These are phyloP conservation scores for Marmota flaviventris DNA, from an alignment of 2,113 vertebrate genomes.

Conservation along the genomic window DNA sequence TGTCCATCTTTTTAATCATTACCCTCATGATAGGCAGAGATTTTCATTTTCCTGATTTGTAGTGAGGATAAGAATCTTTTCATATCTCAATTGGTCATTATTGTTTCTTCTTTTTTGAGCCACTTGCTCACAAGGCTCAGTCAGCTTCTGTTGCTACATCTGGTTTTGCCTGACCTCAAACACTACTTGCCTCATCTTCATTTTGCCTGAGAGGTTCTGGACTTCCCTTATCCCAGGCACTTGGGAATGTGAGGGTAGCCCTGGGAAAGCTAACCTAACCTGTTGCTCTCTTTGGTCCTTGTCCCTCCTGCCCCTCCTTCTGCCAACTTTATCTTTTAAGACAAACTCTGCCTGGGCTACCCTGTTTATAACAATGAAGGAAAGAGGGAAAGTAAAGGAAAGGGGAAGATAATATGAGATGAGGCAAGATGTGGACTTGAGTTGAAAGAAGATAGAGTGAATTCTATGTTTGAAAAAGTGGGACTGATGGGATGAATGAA, in stretches of 20 bases:
- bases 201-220: neutral
- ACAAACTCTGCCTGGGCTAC: neutral
- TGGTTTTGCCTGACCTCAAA: neutral
- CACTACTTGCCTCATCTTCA: neutral
- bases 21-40: neutral
- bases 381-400: neutral
- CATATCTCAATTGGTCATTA: neutral
- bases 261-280: neutral
- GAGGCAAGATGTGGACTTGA: neutral
- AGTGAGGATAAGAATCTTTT: constrained; percentile 4
- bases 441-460: constrained; percentile 29
- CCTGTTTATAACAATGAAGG: neutral
- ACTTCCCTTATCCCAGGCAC: neutral
- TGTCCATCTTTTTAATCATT: constrained; percentile 2
- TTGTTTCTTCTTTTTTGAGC: neutral
- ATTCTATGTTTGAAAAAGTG: neutral
- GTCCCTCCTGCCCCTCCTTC: neutral
- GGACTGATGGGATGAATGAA: neutral
- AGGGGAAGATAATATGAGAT: neutral
- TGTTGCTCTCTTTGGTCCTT: neutral
- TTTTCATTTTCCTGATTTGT: constrained; percentile 26
- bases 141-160: neutral
- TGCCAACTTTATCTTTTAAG: neutral
- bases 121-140: neutral
- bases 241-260: neutral